A percentile compares a stretch with the other conserved stretches of the same genome.
Conservation (phyloP, 2,113 vertebrate genomes). For the Probosciger aterrimus region DNA sequence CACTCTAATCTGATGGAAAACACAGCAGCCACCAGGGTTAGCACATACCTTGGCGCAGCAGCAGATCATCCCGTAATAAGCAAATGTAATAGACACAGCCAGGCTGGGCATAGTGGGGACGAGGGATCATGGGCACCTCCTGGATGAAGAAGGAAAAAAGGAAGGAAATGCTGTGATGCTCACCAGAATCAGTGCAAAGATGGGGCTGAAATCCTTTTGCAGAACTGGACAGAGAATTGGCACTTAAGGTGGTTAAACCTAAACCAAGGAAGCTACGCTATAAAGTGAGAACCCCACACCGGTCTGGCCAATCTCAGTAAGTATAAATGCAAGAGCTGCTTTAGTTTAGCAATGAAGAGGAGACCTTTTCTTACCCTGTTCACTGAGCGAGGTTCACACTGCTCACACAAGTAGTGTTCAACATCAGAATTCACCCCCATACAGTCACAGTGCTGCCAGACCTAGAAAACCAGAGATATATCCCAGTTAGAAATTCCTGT, state of each 20-base stretch:
- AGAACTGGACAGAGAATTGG: background rate
- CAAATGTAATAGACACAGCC: slow-evolving; percentile 97
- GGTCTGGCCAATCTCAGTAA: background rate
- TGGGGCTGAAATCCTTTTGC: accelerated
- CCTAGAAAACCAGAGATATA: slow-evolving; percentile 68
- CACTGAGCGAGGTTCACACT: slow-evolving; percentile 89
- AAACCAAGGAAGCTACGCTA: background rate
- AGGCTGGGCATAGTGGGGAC: slow-evolving; percentile 92
- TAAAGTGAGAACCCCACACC: background rate
- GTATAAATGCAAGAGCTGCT: background rate
- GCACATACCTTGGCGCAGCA: slow-evolving; percentile 90
- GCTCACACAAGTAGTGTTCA: slow-evolving; percentile 96
- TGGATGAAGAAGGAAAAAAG: slow-evolving; percentile 35
- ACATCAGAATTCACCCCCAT: slow-evolving; percentile 93
- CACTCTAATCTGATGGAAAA: background rate
- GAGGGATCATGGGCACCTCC: slow-evolving; percentile 99
- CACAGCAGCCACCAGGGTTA: background rate
- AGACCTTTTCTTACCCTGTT: slow-evolving; percentile 79
- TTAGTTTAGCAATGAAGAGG: background rate
- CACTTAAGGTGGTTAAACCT: background rate
- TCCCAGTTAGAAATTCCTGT: background rate
- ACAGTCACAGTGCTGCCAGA: slow-evolving; percentile 99
- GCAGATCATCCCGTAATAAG: slow-evolving; percentile 89
- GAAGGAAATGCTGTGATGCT: background rate
- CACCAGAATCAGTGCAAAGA: background rate